Conservation (phyloP, 2,888 invertebrate species). For the Fabriciana adippe region DNA sequence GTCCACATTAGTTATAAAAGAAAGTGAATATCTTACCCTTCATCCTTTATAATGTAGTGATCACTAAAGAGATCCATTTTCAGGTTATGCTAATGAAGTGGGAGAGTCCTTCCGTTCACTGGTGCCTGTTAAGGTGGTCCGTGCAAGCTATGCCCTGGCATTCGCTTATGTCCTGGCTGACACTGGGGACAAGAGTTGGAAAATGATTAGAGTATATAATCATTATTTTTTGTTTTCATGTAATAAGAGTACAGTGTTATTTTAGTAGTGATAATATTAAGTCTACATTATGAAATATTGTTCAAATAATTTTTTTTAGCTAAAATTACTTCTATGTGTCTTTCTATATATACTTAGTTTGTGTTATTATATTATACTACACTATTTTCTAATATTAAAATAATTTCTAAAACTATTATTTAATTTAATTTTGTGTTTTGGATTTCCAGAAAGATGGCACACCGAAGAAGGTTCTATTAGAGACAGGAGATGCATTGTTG, state of each 20-base stretch:
- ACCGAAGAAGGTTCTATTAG: slow-evolving; percentile 57
- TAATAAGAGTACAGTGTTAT: too few relatives aligned
- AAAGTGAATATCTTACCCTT: slow-evolving; percentile 54
- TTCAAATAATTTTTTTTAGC: too few relatives aligned
- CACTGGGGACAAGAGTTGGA: slow-evolving; percentile 88
- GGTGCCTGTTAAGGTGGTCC: slow-evolving; percentile 87
- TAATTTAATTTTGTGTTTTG: neutral
- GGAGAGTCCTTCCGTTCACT: slow-evolving; percentile 95
- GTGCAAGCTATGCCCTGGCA: slow-evolving; percentile 89
- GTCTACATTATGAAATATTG: too few relatives aligned
- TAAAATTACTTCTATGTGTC: too few relatives aligned
- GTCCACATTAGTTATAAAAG: neutral
- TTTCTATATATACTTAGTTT: too few relatives aligned
- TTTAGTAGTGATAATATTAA: too few relatives aligned
- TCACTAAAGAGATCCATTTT: slow-evolving; percentile 76
- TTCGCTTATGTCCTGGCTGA: slow-evolving; percentile 94
- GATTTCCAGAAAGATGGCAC: slow-evolving; percentile 61
- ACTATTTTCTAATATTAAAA: neutral
- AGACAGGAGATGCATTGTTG: slow-evolving; percentile 90
- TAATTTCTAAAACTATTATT: too few relatives aligned
- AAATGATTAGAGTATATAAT: slow-evolving; percentile 81
- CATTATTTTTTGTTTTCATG: too few relatives aligned
- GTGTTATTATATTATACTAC: neutral
- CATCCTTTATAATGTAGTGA: slow-evolving; percentile 69
- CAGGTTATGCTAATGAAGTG: slow-evolving; percentile 98